Conservation (phyloP, 2,113 vertebrate species). For the Percopsis transmontana region DNA sequence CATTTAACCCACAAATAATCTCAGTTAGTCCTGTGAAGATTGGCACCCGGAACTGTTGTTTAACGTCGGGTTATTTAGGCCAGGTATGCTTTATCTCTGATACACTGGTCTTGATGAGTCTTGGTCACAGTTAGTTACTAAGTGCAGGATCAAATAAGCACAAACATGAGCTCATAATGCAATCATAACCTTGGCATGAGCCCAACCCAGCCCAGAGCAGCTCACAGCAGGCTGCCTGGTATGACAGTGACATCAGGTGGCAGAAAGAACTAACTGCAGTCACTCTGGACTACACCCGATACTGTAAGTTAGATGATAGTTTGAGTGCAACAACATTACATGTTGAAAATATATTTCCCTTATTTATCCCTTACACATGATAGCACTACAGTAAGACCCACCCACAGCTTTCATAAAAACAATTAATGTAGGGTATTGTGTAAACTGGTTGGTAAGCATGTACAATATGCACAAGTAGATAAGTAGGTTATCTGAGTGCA, state of each 20-base stretch:
- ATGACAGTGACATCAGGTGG: constrained; percentile 66
- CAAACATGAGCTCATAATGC: constrained; percentile 36
- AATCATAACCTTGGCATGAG: constrained; percentile 49
- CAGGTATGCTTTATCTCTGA: too few species aligned
- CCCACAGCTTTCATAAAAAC: too few species aligned
- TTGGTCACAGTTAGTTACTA: background rate
- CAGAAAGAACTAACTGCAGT: constrained; percentile 12
- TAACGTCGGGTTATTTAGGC: too few species aligned
- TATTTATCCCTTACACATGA: too few species aligned
- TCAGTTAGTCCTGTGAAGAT: background rate
- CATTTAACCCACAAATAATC: constrained; percentile 10
- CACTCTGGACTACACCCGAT: background rate
- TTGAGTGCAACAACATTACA: too few species aligned
- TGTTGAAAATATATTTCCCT: too few species aligned
- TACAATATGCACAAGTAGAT: background rate
- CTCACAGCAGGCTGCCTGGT: constrained; percentile 28
- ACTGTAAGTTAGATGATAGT: too few species aligned
- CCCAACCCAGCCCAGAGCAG: constrained; percentile 13
- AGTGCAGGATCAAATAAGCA: constrained; percentile 15
- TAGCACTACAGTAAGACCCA: too few species aligned
- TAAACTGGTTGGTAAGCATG: background rate
- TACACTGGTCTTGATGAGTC: too few species aligned
- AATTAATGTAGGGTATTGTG: too few species aligned
- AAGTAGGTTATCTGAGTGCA: background rate
- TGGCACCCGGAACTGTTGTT: background rate